phyloP scores from a whole-genome alignment of 2,888 invertebrate genomes.

The Spilosoma lubricipeda region DNA sequence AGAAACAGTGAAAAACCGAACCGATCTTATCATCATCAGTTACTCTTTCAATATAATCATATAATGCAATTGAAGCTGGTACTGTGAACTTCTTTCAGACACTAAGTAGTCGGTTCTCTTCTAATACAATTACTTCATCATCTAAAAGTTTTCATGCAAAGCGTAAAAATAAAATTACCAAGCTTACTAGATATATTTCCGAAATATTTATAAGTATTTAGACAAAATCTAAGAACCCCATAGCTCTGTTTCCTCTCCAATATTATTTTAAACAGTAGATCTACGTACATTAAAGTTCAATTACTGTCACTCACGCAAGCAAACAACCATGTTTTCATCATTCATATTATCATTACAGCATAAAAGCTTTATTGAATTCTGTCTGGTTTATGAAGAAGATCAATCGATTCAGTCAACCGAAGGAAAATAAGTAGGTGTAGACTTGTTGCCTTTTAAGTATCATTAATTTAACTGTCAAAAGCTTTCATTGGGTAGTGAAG shows the following conservation, averaged over 20 bases:
- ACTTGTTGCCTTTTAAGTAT: slow-evolving; percentile 47
- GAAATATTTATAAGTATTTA: not conserved
- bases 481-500: slow-evolving; percentile 30
- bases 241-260: not conserved
- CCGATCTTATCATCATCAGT: too few species aligned
- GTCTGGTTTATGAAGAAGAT: slow-evolving; percentile 46
- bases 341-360: slow-evolving; percentile 26
- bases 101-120: too few species aligned
- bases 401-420: slow-evolving; percentile 42
- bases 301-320: slow-evolving; percentile 25
- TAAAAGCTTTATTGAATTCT: slow-evolving; percentile 45
- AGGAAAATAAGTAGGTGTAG: slow-evolving; percentile 44
- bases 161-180: too few species aligned
- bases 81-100: too few species aligned
- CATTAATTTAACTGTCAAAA: slow-evolving; percentile 50
- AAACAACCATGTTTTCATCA: slow-evolving; percentile 27
- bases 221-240: not conserved
- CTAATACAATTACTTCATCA: too few species aligned
- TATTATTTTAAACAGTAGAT: not conserved
- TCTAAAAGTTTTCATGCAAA: too few species aligned
- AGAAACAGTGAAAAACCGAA: too few species aligned
- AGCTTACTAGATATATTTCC: not conserved
- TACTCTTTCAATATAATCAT: too few species aligned
- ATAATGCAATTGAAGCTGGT: too few species aligned
- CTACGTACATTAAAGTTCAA: slow-evolving; percentile 19